A percentile compares a stretch with the other conserved stretches of the same genome.
Evolutionary conservation across 2,888 invertebrate genomes (phyloP).

Genomic region (Carabus problematicus): DNA sequence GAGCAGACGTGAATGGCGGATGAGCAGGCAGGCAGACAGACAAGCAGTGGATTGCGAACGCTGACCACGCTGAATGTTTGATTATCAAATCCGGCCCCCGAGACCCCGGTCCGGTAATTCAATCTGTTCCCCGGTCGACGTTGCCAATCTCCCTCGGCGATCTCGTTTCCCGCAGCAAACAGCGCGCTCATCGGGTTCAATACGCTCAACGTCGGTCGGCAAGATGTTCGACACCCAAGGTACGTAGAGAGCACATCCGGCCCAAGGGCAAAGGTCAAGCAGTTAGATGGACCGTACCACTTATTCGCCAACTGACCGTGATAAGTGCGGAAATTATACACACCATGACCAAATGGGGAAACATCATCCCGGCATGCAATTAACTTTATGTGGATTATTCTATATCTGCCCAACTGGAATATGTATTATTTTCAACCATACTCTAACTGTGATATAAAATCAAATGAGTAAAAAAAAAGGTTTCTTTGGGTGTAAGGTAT

Average conservation of each 20-base stretch:
- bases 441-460: no score
- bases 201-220: neutral
- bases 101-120: conserved; percentile 1
- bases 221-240: neutral
- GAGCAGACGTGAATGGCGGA: no score
- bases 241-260: conserved; percentile 5
- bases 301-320: no score
- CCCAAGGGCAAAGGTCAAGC: conserved; percentile 4
- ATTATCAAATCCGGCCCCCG: neutral
- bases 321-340: no score
- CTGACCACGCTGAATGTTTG: conserved; percentile 17
- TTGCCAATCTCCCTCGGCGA: neutral
- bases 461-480: no score
- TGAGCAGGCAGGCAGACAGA: conserved; percentile 2
- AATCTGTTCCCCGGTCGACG: conserved; percentile 7
- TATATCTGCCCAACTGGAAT: no score
- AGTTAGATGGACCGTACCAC: neutral
- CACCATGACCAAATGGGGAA: no score
- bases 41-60: neutral
- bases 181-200: conserved; percentile 4
- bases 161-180: conserved; percentile 9
- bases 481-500: no score
- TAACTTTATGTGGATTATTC: no score
- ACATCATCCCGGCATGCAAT: no score
- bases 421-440: no score